These are phyloP conservation scores for Caenorhabditis elegans DNA, from an alignment of 1,140 invertebrate species.

Conservation along the genomic window WBcel235 BX284605.5:9478001-9478500, in stretches of 20 bases:
- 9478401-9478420: slow-evolving; percentile 11
- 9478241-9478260: background rate
- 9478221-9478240: background rate
- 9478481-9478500: too few relatives aligned
- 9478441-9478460: slow-evolving; percentile 7
- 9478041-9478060: background rate
- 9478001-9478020: slow-evolving; percentile 23
- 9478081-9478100: slow-evolving; percentile 18
- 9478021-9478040: slow-evolving; percentile 28
- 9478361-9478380: slow-evolving; percentile 22
- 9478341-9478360: background rate
- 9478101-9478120: background rate
- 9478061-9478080: slow-evolving; percentile 28
- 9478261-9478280: background rate
- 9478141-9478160: background rate
- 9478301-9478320: background rate
- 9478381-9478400: background rate
- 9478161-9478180: background rate
- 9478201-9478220: background rate
- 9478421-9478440: background rate
- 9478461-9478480: background rate
- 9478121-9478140: slow-evolving; percentile 17
- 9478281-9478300: background rate
- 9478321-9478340: too few relatives aligned
- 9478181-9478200: background rate